Conservation (phyloP, 2,113 vertebrate species). For the Oreotrochilus melanogaster region DNA sequence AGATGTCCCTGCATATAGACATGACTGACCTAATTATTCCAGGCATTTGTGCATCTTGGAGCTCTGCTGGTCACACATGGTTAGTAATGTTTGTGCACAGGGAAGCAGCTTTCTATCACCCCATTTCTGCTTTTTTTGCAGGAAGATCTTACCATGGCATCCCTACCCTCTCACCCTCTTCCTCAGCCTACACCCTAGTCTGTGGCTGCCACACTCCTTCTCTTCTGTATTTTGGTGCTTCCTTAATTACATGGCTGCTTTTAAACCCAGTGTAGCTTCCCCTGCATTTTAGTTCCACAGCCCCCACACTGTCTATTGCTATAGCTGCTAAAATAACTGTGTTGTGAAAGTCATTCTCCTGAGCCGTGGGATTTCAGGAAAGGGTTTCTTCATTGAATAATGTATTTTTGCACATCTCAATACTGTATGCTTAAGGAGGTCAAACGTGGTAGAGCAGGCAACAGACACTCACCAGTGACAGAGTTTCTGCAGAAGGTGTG, state of each 20-base stretch:
- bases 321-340: not conserved
- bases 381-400: not conserved
- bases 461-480: not conserved
- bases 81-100: not conserved
- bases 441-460: not conserved
- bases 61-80: slow-evolving; percentile 1
- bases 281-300: not conserved
- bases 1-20: not conserved
- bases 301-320: not conserved
- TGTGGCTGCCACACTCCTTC: not conserved
- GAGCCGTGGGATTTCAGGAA: not conserved
- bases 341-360: not conserved
- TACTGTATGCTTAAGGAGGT: not conserved
- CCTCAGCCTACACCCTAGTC: fast-evolving
- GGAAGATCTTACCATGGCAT: not conserved
- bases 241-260: not conserved
- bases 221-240: not conserved
- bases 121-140: not conserved
- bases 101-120: not conserved
- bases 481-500: not conserved
- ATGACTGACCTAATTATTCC: slow-evolving; percentile 23
- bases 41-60: not conserved
- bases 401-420: not conserved
- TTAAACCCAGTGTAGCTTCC: not conserved
- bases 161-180: not conserved